Conservation (phyloP, 1,140 invertebrate genomes). For the Drosophila biarmipes region DNA sequence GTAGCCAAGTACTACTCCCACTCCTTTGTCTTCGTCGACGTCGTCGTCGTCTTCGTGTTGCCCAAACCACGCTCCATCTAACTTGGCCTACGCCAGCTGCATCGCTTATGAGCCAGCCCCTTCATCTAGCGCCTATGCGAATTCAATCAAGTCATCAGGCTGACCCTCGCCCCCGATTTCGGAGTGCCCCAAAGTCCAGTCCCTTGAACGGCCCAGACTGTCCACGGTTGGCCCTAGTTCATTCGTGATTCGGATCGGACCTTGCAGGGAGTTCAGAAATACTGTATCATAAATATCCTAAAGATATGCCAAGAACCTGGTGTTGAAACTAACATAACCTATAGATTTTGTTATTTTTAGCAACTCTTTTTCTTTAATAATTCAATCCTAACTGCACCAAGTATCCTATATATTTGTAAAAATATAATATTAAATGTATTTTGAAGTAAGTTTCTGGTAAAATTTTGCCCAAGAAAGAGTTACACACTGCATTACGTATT, state of each 20-base stretch:
- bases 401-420: too few species aligned
- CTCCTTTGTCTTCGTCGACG: background rate
- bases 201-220: background rate
- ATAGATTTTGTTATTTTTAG: background rate
- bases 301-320: background rate
- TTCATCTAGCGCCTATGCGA: slow-evolving; percentile 57
- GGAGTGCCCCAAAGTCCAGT: slow-evolving; percentile 5
- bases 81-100: slow-evolving; percentile 70
- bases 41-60: slow-evolving; percentile 16
- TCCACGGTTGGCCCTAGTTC: background rate
- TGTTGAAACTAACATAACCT: background rate
- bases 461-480: too few species aligned
- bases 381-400: too few species aligned
- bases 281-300: background rate
- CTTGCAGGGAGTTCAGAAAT: background rate
- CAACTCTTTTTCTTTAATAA: background rate
- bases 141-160: slow-evolving; percentile 73
- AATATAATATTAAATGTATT: too few species aligned
- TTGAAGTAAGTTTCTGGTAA: too few species aligned
- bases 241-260: slow-evolving; percentile 13
- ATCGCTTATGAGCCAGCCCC: slow-evolving; percentile 63
- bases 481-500: too few species aligned
- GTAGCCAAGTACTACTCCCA: background rate
- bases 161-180: slow-evolving; percentile 30
- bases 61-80: slow-evolving; percentile 66